Evolutionary conservation across 1,140 invertebrate species (phyloP).

Genomic region (Penaeus chinensis): DNA sequence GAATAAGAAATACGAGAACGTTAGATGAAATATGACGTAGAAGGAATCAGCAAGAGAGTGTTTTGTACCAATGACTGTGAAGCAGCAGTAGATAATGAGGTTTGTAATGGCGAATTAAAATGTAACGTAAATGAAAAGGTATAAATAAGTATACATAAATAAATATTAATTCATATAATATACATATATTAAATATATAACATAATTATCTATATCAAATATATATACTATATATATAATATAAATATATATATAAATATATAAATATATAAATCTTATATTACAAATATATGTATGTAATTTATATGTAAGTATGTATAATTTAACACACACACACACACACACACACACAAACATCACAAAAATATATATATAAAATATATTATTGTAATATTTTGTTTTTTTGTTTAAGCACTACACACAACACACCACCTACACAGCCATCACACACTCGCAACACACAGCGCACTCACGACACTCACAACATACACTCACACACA

Average conservation of each 20-base stretch:
- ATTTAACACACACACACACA: background rate
- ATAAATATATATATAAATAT: background rate
- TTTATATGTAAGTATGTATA: background rate
- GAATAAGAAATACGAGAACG: too few relatives aligned
- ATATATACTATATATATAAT: background rate
- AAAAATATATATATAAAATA: background rate
- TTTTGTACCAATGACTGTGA: too few relatives aligned
- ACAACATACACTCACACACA: background rate
- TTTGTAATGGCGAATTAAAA: too few relatives aligned
- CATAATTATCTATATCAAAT: too few relatives aligned
- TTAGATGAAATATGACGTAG: too few relatives aligned
- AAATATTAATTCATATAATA: background rate
- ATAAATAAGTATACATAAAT: constrained; percentile 6
- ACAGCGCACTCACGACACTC: background rate
- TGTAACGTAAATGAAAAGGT: background rate
- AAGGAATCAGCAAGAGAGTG: too few relatives aligned
- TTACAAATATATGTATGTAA: background rate
- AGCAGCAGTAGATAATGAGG: too few relatives aligned
- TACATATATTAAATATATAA: background rate
- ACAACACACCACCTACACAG: background rate
- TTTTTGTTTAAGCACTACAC: background rate
- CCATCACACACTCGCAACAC: background rate
- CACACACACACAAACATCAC: background rate
- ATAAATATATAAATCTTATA: too few relatives aligned
- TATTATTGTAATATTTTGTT: too few relatives aligned